phyloP scores from a whole-genome alignment of 1,140 invertebrate species.

The Caerostris extrusa region DNA sequence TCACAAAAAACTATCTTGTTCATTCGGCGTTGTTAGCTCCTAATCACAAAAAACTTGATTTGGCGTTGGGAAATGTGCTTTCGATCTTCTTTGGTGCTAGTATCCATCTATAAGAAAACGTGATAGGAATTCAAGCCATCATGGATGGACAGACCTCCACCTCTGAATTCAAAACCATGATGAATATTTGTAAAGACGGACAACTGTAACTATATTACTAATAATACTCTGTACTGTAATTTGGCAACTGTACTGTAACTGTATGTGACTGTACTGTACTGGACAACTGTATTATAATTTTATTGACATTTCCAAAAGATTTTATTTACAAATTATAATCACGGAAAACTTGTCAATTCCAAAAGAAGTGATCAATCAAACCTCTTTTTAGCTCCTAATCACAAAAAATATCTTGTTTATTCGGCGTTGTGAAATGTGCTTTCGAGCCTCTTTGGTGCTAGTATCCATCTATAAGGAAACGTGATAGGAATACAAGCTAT shows the following conservation, averaged over 20 bases:
- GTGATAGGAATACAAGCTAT: background rate
- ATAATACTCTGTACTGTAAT: too few relatives aligned
- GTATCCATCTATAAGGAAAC: background rate
- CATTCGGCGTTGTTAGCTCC: background rate
- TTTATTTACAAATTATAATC: too few relatives aligned
- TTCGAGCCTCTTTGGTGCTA: background rate
- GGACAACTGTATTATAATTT: too few relatives aligned
- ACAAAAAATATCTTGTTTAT: background rate
- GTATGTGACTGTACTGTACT: too few relatives aligned
- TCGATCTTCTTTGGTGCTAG: background rate
- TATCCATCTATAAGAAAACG: background rate
- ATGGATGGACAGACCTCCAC: background rate
- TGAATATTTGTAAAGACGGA: background rate
- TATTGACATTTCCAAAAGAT: too few relatives aligned
- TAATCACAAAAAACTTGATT: too few relatives aligned
- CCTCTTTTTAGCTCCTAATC: background rate
- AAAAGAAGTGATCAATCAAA: background rate
- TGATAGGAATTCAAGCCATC: background rate
- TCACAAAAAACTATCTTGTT: too few relatives aligned
- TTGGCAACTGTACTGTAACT: too few relatives aligned
- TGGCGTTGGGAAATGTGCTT: background rate
- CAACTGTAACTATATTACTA: background rate
- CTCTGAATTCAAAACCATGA: slow-evolving; percentile 1
- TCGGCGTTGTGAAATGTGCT: background rate
- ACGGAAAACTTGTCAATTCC: too few relatives aligned